Evolutionary conservation across 2,797 vertebrate genomes (phyloP).

Genomic region (Hipposideros larvatus): DNA sequence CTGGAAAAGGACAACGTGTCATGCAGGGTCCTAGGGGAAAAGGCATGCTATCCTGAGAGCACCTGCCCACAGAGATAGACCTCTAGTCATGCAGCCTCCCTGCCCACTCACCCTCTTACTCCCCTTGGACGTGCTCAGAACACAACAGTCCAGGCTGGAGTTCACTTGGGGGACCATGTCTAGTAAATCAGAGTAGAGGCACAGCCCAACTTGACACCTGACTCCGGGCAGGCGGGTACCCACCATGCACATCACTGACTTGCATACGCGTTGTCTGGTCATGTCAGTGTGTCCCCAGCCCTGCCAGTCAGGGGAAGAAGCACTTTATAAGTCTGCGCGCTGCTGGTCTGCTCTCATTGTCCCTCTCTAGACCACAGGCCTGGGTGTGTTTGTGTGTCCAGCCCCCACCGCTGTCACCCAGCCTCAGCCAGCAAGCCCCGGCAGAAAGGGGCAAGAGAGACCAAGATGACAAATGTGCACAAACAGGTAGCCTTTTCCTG

Average conservation of each 20-base stretch:
- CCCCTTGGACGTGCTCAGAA: not conserved
- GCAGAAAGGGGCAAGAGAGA: slow-evolving; percentile 36
- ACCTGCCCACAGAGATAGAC: slow-evolving; percentile 2
- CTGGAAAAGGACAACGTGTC: not conserved
- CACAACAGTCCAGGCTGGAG: slow-evolving; percentile 43
- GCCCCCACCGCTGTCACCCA: not conserved
- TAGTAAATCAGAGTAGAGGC: slow-evolving; percentile 82
- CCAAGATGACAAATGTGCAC: not conserved
- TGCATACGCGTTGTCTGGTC: slow-evolving; percentile 81
- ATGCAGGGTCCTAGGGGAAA: not conserved
- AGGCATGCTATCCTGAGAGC: slow-evolving; percentile 50
- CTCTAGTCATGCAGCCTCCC: not conserved
- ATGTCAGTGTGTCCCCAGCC: slow-evolving; percentile 15
- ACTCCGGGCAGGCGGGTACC: slow-evolving; percentile 86
- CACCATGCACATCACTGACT: slow-evolving; percentile 81
- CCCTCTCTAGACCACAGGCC: slow-evolving; percentile 4
- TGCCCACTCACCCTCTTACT: too few relatives aligned
- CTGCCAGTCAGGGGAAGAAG: slow-evolving; percentile 41
- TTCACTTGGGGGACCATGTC: slow-evolving; percentile 79
- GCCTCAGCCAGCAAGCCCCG: not conserved
- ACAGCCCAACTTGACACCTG: slow-evolving; percentile 88
- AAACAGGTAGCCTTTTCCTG: not conserved
- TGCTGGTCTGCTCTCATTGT: not conserved
- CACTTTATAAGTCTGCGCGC: not conserved
- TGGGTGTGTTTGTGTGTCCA: not conserved